Percentiles rank a stretch among this genome's conserved stretches.
Evolutionary conservation across 1,140 invertebrate species (phyloP).

Genomic region (Anastatus disparis): DNA sequence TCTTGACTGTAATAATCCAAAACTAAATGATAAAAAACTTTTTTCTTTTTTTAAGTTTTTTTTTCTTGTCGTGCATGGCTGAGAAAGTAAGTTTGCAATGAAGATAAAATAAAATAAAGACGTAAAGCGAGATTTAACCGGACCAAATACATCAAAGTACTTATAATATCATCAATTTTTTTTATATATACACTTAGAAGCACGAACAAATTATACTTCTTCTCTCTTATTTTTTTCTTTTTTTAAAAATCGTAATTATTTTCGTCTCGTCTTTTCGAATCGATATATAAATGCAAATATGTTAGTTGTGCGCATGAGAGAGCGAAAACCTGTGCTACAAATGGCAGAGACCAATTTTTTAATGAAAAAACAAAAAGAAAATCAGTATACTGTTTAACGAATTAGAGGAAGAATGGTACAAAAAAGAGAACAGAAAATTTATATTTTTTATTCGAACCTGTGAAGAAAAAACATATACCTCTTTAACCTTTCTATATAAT

Average conservation of each 20-base stretch:
- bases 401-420: slow-evolving; percentile 33
- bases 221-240: not conserved
- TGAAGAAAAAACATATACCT: slow-evolving; percentile 19
- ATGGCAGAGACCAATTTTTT: slow-evolving; percentile 37
- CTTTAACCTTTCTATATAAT: slow-evolving; percentile 5
- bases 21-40: slow-evolving; percentile 23
- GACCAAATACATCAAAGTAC: slow-evolving; percentile 34
- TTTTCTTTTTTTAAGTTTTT: too few species aligned
- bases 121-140: slow-evolving; percentile 16
- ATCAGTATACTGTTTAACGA: slow-evolving; percentile 32
- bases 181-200: not conserved
- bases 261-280: slow-evolving; percentile 26
- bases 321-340: slow-evolving; percentile 39
- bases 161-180: slow-evolving; percentile 20
- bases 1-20: not conserved
- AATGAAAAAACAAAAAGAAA: slow-evolving; percentile 16
- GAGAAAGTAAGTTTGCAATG: slow-evolving; percentile 7
- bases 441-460: slow-evolving; percentile 37
- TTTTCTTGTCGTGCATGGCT: not conserved
- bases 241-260: not conserved
- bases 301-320: slow-evolving; percentile 2
- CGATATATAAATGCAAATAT: slow-evolving; percentile 7
- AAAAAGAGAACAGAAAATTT: slow-evolving; percentile 24
- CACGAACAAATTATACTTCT: not conserved
- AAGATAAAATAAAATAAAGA: not conserved